These are phyloP conservation scores for Myoxocephalus aenaeus DNA, from an alignment of 2,797 vertebrate species.

Conservation along the genomic window DNA sequence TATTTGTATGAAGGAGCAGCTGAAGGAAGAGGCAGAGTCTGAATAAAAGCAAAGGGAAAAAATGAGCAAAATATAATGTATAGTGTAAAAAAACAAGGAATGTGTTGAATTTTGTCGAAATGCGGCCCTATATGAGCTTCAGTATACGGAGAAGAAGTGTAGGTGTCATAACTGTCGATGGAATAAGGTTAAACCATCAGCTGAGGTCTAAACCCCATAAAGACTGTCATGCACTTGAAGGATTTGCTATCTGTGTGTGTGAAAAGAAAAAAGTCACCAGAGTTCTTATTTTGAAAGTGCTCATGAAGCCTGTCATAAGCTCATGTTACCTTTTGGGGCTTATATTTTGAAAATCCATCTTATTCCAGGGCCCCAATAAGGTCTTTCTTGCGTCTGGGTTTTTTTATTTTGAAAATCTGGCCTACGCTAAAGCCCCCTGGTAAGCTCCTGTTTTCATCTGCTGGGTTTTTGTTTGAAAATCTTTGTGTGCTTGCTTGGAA, in stretches of 20 bases:
- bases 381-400: not conserved
- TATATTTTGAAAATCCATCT: constrained; percentile 2
- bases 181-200: not conserved
- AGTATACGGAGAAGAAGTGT: not conserved
- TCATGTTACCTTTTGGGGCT: constrained; percentile 1
- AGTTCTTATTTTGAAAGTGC: not conserved
- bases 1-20: constrained; percentile 9
- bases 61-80: not conserved
- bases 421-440: not conserved
- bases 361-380: not conserved
- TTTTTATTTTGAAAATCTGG: constrained; percentile 9
- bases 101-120: not conserved
- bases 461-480: not conserved
- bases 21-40: not conserved
- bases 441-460: not conserved
- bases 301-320: not conserved
- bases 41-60: not conserved
- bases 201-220: not conserved
- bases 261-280: not conserved
- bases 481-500: not conserved
- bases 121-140: not conserved
- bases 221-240: not conserved
- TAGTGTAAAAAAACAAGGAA: not conserved
- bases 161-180: not conserved
- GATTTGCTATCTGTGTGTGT: not conserved